Conservation (phyloP, 2,888 invertebrate species). For the Pammene aurita region DNA sequence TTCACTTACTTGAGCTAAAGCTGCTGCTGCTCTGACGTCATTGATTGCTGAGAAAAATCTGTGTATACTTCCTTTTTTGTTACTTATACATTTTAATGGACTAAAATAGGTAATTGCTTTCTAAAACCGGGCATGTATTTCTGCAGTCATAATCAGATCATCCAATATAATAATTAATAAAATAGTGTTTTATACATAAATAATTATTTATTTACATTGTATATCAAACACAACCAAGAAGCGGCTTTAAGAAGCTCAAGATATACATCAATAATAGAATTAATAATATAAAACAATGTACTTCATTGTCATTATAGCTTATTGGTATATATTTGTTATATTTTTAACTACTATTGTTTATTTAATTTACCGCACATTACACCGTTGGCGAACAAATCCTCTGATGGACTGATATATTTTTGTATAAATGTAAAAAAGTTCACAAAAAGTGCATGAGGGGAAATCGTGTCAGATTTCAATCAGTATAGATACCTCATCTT, state of each 20-base stretch:
- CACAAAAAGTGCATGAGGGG: background rate
- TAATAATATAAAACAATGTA: slow-evolving; percentile 13
- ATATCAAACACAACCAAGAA: slow-evolving; percentile 2
- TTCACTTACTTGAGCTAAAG: slow-evolving; percentile 81
- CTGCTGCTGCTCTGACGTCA: slow-evolving; percentile 85
- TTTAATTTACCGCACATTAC: slow-evolving; percentile 4
- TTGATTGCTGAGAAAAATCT: slow-evolving; percentile 84
- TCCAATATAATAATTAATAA: slow-evolving; percentile 2
- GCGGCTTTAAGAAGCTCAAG: slow-evolving; percentile 7
- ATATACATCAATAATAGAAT: slow-evolving; percentile 7
- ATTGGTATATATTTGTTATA: slow-evolving; percentile 30
- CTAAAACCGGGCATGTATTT: background rate
- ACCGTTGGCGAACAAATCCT: slow-evolving; percentile 20
- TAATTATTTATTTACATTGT: slow-evolving; percentile 5
- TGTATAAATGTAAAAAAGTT: slow-evolving; percentile 8
- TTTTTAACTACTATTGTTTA: slow-evolving; percentile 15
- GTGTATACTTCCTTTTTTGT: slow-evolving; percentile 19
- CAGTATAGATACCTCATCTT: too few relatives aligned
- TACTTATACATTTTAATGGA: background rate
- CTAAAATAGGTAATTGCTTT: background rate
- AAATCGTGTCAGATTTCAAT: background rate
- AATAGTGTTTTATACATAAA: slow-evolving; percentile 6
- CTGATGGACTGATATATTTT: slow-evolving; percentile 15
- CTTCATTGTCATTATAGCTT: slow-evolving; percentile 22
- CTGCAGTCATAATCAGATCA: background rate